Base-by-base conservation (phyloP, 2,113 vertebrate genomes). In the Bufo gargarizans region DNA sequence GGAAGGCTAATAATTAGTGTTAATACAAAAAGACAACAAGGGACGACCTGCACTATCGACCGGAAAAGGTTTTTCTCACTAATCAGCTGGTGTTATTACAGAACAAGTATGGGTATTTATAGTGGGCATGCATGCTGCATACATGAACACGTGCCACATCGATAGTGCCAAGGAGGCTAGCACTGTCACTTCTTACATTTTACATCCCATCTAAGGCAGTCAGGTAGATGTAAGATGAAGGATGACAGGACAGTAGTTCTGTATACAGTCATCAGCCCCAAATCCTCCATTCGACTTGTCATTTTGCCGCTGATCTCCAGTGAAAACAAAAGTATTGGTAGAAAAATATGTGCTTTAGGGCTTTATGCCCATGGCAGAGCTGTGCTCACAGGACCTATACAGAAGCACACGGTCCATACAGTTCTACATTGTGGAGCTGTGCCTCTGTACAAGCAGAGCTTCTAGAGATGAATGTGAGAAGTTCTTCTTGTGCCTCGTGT, bases 1-100 rank as follows among this genome's bases (percentile, higher is more conserved):
- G 56, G 69, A 83, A 84, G 80, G 11, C 45, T 77, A 83, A 88
- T 88, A 65, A 76, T 83, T 74, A 65, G 81, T 47, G 84, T 84
- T 77, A 65, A 88, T 77, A 86, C 85, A 78, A 47, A 78, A 63
- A 43, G 58, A 77, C 72, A 61, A 61, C 20, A 16, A 43, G 22
- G 72, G 43, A 71, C 56, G 77, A 86, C 84, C 84, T 86, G 55
- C 56, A 59, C 58, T 47, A 45, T 22, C 13, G 33, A 43, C 16
- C 13, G 47, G 7, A 85, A 9, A 84, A 71, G 19, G 4, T 69
- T 59, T 59, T 61, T 45, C 16, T 45, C 0, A 17, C 45, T 22
- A 67, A 84, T 33, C 20, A 55, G 49, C 33, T 47, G 6, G 17
- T 10, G 14, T 61, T 59, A 17, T 33, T 69, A 19, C n/a, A 53